Conservation (phyloP, 2,797 vertebrate species). For the Anguilla marmorata region DNA sequence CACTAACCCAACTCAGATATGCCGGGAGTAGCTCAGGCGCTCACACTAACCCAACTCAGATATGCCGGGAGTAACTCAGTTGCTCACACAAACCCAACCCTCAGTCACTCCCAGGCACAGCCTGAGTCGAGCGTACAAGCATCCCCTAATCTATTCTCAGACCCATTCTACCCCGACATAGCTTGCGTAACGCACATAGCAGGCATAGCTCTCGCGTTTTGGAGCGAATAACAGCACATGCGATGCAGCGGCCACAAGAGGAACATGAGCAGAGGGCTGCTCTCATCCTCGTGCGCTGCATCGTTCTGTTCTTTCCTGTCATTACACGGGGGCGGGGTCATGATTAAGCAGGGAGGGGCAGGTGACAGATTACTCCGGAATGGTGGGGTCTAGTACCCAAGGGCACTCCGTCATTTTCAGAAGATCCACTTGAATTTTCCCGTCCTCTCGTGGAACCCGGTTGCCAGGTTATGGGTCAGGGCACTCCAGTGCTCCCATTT, state of each 20-base stretch:
- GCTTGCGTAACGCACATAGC: conserved; percentile 6
- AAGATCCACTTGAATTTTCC: background rate
- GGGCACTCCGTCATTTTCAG: background rate
- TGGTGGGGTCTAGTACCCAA: background rate
- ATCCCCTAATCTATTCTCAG: conserved; percentile 12
- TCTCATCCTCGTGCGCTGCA: background rate
- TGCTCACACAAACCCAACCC: background rate
- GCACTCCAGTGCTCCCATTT: too few species aligned
- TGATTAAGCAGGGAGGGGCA: background rate
- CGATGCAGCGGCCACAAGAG: background rate
- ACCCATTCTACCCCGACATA: background rate
- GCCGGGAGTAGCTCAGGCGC: too few species aligned
- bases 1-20: too few species aligned
- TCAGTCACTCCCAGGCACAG: background rate
- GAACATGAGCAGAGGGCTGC: background rate
- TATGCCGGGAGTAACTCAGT: background rate
- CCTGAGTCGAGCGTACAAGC: background rate
- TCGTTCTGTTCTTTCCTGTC: background rate
- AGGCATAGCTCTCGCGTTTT: background rate
- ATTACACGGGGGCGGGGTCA: background rate
- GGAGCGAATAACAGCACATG: background rate
- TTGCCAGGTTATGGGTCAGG: background rate
- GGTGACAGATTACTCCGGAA: background rate
- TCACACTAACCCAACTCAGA: too few species aligned
- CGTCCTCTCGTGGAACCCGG: background rate